Base-by-base conservation (phyloP, 2,113 vertebrate genomes). In the Neotoma lepida region DNA sequence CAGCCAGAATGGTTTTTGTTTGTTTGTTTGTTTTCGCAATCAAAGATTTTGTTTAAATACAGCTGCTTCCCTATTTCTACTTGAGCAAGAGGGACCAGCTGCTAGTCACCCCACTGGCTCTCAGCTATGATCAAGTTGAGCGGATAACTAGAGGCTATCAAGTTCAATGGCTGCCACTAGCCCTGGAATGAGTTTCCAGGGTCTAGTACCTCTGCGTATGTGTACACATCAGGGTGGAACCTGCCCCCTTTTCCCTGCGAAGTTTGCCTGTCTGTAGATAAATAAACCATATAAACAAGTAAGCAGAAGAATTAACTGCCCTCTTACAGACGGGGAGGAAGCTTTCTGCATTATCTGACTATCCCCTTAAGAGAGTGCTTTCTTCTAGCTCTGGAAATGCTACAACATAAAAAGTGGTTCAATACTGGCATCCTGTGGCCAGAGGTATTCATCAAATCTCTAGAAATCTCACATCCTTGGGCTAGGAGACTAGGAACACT, bases 361-460 rank as follows among this genome's bases (percentile, higher is more conserved):
- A 44, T 90, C 95, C 95, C 95, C 98, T 97, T 97, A 97, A 97
- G 81, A 96, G 82, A 93, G 74, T 63, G 76, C 91, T 97, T 96
- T 96, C 68, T 94, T 96, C 95, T 91, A 82, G 14, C n/a, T 35
- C 54, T 51, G 93, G 88, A 78, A 95, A 88, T 0, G 2, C 41
- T 64, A 20, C 44, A 77, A 88, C 44, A 91, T 51, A 81, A 93
- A 97, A 97, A 6, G 82, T 35, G 97, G 98, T 98, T 98, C 98
- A 98, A 98, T 51, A 98, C 98, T 98, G 98, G 98, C 98, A 98
- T 98, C 98, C 97, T 98, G 97, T 98, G 98, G 98, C 97, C 98
- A 97, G 26, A 97, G 35, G 97, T 84, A 97, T 87, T 97, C 96
- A 97, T 98, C 95, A 91, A 44, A 82, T 61, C 92, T 95, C 82